Conservation (phyloP, 2,113 vertebrate species). For the Epinephelus cyanopodus region DNA sequence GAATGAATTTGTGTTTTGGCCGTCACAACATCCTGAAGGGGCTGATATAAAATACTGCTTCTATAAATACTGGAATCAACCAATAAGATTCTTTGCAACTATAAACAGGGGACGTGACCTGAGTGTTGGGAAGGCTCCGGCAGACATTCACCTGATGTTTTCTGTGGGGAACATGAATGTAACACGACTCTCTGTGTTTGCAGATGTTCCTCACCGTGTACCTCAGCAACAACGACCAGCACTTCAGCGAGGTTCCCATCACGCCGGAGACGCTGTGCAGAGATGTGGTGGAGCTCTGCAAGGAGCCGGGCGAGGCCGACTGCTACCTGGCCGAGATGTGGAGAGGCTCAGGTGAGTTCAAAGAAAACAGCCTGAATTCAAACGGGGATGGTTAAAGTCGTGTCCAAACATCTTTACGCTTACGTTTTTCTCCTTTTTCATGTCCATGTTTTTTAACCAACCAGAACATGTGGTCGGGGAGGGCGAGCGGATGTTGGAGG, state of each 20-base stretch:
- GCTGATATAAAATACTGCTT: no score
- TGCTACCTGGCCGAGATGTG: constrained; percentile 93
- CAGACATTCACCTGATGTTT: not conserved
- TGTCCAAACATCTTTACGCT: no score
- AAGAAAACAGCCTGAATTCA: no score
- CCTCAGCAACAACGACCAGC: constrained; percentile 93
- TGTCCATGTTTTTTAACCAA: not conserved
- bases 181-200: not conserved
- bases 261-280: constrained; percentile 92
- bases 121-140: no score
- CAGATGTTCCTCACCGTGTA: constrained; percentile 96
- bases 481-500: constrained; percentile 89
- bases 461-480: constrained; percentile 89
- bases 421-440: no score
- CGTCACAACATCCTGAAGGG: no score
- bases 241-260: constrained; percentile 92
- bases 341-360: constrained; percentile 89
- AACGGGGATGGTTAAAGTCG: no score
- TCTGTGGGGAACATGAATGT: no score
- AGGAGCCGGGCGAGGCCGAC: constrained; percentile 91
- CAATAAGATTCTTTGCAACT: no score
- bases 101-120: not conserved
- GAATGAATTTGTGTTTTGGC: no score
- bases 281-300: constrained; percentile 94
- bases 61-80: no score